Evolutionary conservation across 2,113 vertebrate genomes (phyloP).

Genomic region (Xenopus laevis): DNA sequence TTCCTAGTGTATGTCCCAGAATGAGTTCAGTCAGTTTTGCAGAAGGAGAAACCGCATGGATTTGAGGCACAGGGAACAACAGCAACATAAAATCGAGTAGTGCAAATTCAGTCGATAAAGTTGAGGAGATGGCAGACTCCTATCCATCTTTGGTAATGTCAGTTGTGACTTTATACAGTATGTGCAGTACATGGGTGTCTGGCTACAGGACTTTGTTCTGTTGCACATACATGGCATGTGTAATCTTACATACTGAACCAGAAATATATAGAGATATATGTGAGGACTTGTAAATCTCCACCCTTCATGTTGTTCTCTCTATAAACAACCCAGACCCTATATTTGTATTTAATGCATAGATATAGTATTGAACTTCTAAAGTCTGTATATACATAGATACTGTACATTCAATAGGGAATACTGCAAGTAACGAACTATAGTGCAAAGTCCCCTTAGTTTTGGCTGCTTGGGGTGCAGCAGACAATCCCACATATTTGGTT

Average conservation of each 20-base stretch:
- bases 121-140: slow-evolving; percentile 1
- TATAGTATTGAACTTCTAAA: not conserved
- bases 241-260: not conserved
- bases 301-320: slow-evolving; percentile 15
- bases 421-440: slow-evolving; percentile 5
- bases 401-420: not conserved
- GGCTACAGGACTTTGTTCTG: not conserved
- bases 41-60: not conserved
- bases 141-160: slow-evolving; percentile 25
- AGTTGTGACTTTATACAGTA: not conserved
- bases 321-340: not conserved
- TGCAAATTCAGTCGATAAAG: slow-evolving; percentile 43
- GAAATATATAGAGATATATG: no score
- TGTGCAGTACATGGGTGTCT: not conserved
- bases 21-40: not conserved
- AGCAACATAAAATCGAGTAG: slow-evolving; percentile 29
- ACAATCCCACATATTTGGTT: not conserved
- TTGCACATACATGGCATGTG: slow-evolving; percentile 25
- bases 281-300: no score
- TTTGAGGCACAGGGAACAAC: slow-evolving; percentile 52
- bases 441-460: slow-evolving; percentile 17
- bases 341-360: slow-evolving; percentile 2
- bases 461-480: not conserved
- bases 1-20: slow-evolving; percentile 7
- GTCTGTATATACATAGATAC: not conserved